Base-by-base conservation (phyloP, 1,140 invertebrate species). In the Micrasema minimum region DNA sequence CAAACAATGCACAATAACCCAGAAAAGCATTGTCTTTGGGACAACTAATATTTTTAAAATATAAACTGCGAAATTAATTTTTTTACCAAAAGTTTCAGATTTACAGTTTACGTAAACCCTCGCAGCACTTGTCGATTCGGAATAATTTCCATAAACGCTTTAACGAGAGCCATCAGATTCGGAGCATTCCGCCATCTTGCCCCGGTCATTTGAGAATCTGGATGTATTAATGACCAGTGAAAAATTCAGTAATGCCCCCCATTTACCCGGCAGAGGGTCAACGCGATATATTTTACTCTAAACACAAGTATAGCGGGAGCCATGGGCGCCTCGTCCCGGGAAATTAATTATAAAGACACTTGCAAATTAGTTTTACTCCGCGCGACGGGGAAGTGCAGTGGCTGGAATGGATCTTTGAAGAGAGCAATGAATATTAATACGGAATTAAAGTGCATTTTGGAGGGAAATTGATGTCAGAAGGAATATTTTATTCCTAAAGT, bases 301-400 rank as follows among this genome's bases (percentile, higher is more conserved):
- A 4, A 31, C 26, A 31, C 26, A 31, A 12, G 50, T 18, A 12
- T 51, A 20, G 22, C 50, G 16, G 18, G 16, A 20, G 10, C 55
- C 35, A 43, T 26, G n/a, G 55, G 31, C 55, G 41, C 10, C 22
- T 31, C 41, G 59, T 45, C 41, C 41, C 26, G 38, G 59, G 23
- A 16, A 62, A 62, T 62, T 62, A 62, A 62, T 62, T 62, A 62
- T 46, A 62, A 62, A 62, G 59, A 62, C 59, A 62, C 59, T 62
- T 62, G 59, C 59, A 62, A 62, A 62, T 62, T 62, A 31, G 59
- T 62, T 62, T 26, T 22, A 3, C 41, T 11, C 59, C 59, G 22
- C 12, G n/a, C 23, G 50, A 57, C 14, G n/a, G n/a, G n/a, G n/a
- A n/a, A n/a, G 53, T 12, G 59, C 38, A 22, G 55, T 59, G 31